A percentile compares a stretch with the other conserved stretches of the same genome.
These are phyloP conservation scores for Opisthocomus hoazin DNA, from an alignment of 2,113 vertebrate genomes.

Conservation along the genomic window DNA sequence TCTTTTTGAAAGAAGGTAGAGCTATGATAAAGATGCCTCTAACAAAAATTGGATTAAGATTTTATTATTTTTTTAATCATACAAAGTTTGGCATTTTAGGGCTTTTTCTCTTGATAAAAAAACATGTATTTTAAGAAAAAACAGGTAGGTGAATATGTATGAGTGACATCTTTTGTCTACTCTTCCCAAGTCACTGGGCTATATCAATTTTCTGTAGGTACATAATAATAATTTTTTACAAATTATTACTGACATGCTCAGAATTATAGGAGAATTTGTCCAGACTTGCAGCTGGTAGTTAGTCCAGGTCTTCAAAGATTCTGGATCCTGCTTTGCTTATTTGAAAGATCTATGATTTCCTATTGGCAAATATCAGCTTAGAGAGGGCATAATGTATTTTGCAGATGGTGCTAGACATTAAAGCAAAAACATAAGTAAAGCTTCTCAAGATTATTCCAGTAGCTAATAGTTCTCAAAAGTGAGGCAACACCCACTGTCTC, in stretches of 20 bases:
- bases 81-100: accelerated
- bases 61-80: background rate
- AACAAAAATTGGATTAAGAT: background rate
- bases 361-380: background rate
- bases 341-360: background rate
- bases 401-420: background rate
- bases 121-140: background rate
- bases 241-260: background rate
- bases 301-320: background rate
- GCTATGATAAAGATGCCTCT: background rate
- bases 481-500: background rate
- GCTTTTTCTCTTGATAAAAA: background rate
- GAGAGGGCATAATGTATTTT: background rate
- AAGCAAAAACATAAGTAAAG: background rate
- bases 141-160: background rate
- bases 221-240: too few species aligned
- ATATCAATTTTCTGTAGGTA: background rate
- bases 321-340: background rate
- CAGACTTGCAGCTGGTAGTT: background rate
- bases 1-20: background rate
- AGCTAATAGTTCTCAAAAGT: background rate
- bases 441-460: background rate
- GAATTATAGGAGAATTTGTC: background rate
- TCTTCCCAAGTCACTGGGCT: background rate
- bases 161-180: background rate